Conservation (phyloP, 2,888 invertebrate genomes). For the Pseudoips prasinana region DNA sequence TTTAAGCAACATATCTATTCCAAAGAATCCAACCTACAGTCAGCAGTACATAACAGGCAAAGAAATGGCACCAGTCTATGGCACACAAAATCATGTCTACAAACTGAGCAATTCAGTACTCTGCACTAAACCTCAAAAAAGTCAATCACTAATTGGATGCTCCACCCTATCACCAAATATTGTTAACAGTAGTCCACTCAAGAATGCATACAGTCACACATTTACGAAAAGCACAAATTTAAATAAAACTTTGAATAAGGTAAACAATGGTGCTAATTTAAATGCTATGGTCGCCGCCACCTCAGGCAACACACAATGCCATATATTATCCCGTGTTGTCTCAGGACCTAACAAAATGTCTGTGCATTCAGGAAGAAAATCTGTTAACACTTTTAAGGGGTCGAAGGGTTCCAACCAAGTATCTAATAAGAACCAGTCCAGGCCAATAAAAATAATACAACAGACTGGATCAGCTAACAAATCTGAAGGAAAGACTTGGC, state of each 20-base stretch:
- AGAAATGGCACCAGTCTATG: constrained; percentile 64
- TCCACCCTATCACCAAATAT: constrained; percentile 60
- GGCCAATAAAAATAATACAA: constrained; percentile 81
- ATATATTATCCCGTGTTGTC: constrained; percentile 73
- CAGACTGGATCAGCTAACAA: constrained; percentile 66
- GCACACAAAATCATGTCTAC: constrained; percentile 70
- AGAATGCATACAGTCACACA: constrained; percentile 70
- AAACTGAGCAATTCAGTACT: constrained; percentile 71
- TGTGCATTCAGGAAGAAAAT: constrained; percentile 71
- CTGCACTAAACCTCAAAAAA: constrained; percentile 65
- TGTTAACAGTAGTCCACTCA: constrained; percentile 65
- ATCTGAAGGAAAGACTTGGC: constrained; percentile 68
- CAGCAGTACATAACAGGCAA: constrained; percentile 66
- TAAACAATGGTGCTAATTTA: constrained; percentile 76
- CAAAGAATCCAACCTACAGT: constrained; percentile 65
- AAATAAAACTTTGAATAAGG: constrained; percentile 66
- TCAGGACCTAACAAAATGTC: constrained; percentile 77
- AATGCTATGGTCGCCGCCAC: constrained; percentile 69
- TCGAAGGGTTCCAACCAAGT: constrained; percentile 60
- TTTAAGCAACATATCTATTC: constrained; percentile 74
- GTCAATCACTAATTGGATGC: constrained; percentile 68
- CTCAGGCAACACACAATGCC: constrained; percentile 69
- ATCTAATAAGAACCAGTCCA: constrained; percentile 65
- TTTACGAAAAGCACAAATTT: constrained; percentile 69
- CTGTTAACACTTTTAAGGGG: constrained; percentile 63